Conservation (phyloP, 2,888 invertebrate species). For the Seira sanloemensis region DNA sequence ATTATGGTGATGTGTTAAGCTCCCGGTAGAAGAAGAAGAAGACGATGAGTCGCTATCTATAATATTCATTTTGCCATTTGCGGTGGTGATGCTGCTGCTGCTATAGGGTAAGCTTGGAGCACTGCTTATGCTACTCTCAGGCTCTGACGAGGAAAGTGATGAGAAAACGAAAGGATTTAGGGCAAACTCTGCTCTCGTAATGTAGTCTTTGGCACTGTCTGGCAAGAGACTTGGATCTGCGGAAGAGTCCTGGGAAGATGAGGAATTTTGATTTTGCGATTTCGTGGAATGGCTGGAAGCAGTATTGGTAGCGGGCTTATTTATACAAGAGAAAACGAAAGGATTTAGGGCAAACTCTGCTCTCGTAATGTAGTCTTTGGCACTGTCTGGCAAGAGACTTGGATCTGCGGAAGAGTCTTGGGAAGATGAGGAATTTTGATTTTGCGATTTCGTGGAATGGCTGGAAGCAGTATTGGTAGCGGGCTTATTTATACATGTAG, state of each 20-base stretch:
- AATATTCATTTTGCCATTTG: background rate
- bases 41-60: background rate
- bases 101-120: conserved; percentile 57
- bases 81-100: background rate
- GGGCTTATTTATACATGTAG: conserved; percentile 9
- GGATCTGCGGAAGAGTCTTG: conserved; percentile 15
- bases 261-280: conserved; percentile 17
- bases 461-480: background rate
- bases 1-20: background rate
- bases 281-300: background rate
- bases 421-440: too few species aligned
- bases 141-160: conserved; percentile 69
- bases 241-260: background rate
- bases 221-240: conserved; percentile 29
- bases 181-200: conserved; percentile 72
- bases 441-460: background rate
- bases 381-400: conserved; percentile 53
- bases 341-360: conserved; percentile 65
- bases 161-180: conserved; percentile 73
- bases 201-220: conserved; percentile 69
- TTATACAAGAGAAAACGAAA: background rate
- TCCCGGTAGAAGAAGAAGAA: background rate
- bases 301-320: background rate
- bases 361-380: conserved; percentile 69
- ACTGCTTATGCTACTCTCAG: conserved; percentile 65